These are phyloP conservation scores for Molorchus minor DNA, from an alignment of 2,888 invertebrate genomes.

Conservation along the genomic window DNA sequence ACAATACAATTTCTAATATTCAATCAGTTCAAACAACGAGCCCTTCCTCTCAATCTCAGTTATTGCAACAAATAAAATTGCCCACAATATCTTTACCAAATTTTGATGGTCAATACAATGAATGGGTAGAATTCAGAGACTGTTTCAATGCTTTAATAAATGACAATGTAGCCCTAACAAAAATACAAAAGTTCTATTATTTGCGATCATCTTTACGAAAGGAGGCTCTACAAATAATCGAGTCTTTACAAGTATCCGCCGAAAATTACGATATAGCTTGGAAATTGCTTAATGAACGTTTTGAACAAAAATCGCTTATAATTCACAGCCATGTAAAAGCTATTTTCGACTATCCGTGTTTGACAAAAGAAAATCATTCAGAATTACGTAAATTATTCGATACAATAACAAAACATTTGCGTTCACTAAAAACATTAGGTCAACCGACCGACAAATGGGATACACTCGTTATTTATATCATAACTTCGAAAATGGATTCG, in stretches of 20 bases:
- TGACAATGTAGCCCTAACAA: not conserved
- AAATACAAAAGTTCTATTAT: not conserved
- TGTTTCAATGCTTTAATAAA: not conserved
- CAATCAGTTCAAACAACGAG: not conserved
- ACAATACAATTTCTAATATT: not conserved
- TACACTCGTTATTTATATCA: constrained; percentile 28
- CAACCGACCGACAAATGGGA: constrained; percentile 26
- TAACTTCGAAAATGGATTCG: constrained; percentile 25
- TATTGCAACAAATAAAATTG: not conserved
- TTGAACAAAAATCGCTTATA: constrained; percentile 37
- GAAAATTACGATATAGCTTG: constrained; percentile 39
- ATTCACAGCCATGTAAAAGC: constrained; percentile 40
- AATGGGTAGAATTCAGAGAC: constrained; percentile 6
- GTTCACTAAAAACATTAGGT: constrained; percentile 27
- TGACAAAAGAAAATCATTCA: constrained; percentile 25
- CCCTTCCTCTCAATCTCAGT: not conserved
- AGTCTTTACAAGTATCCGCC: constrained; percentile 31
- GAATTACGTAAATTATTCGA: constrained; percentile 32
- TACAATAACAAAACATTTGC: constrained; percentile 24
- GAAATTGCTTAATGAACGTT: constrained; percentile 37
- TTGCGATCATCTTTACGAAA: constrained; percentile 4
- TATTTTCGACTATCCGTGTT: constrained; percentile 31
- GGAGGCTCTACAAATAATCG: constrained; percentile 32
- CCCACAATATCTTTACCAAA: not conserved
- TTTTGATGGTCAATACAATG: not conserved